phyloP scores from a whole-genome alignment of 2,888 invertebrate species.

The Cheilosia vulpina region DNA sequence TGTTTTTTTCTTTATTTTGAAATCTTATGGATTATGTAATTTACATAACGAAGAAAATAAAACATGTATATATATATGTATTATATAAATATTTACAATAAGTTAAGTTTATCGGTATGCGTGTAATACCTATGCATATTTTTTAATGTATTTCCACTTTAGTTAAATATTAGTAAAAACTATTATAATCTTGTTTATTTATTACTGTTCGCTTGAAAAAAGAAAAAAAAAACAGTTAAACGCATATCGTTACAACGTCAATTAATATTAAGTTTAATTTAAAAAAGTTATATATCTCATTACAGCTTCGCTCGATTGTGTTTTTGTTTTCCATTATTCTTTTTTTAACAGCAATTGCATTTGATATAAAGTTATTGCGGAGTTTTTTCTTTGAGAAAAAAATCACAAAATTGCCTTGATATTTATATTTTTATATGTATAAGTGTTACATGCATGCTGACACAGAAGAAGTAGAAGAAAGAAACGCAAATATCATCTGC shows the following conservation, averaged over 20 bases:
- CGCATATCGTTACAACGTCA: constrained; percentile 60
- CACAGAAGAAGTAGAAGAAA: constrained; percentile 29
- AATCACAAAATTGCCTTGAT: constrained; percentile 69
- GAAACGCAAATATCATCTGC: constrained; percentile 12
- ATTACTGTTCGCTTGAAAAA: constrained; percentile 20
- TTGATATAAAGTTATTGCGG: constrained; percentile 54
- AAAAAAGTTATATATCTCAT: constrained; percentile 42
- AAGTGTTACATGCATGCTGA: constrained; percentile 64
- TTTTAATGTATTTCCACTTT: constrained; percentile 36
- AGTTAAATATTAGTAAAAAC: constrained; percentile 58
- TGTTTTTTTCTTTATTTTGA: constrained; percentile 24
- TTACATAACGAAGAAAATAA: constrained; percentile 57
- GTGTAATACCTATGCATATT: constrained; percentile 56
- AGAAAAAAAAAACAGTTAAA: constrained; percentile 48
- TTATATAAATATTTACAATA: constrained; percentile 71
- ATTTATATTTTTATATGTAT: constrained; percentile 59
- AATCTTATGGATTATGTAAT: constrained; percentile 62
- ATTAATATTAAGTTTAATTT: constrained; percentile 58
- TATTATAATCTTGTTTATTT: constrained; percentile 19
- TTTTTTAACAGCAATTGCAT: constrained; percentile 60
- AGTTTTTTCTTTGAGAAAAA: constrained; percentile 68
- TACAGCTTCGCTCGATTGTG: constrained; percentile 31
- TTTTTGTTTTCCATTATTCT: constrained; percentile 23
- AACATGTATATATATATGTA: constrained; percentile 41
- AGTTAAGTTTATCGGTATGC: constrained; percentile 63